These are phyloP conservation scores for Chrysopilus asiliformis DNA, from an alignment of 2,888 invertebrate genomes.

Conservation along the genomic window DNA sequence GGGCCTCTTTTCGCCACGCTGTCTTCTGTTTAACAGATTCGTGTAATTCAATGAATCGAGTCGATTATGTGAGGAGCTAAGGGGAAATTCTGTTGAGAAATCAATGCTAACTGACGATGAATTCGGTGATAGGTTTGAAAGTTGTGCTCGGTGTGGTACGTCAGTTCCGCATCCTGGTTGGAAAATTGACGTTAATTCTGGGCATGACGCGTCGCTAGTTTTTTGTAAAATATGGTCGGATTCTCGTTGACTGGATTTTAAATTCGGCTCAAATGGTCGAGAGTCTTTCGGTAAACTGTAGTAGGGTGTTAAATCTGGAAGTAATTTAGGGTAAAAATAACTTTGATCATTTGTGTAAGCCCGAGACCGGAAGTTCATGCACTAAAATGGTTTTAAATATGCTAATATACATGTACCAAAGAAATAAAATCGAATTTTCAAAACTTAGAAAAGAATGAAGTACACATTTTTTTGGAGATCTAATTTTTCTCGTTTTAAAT, in stretches of 20 bases:
- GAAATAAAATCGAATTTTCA: too few relatives aligned
- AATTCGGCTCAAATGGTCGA: conserved; percentile 7
- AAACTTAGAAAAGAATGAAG: too few relatives aligned
- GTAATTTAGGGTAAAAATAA: too few relatives aligned
- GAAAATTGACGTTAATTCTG: conserved; percentile 6
- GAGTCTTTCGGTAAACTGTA: conserved; percentile 21
- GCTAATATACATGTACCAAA: too few relatives aligned
- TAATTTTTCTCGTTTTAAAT: too few relatives aligned
- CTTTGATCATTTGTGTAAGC: not conserved
- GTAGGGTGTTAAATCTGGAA: conserved; percentile 21
- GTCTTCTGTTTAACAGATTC: conserved; percentile 37
- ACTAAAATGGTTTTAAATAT: not conserved
- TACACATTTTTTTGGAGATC: too few relatives aligned
- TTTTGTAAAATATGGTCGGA: not conserved
- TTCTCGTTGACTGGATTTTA: conserved; percentile 1
- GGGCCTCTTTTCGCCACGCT: conserved; percentile 70
- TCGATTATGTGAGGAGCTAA: conserved; percentile 22
- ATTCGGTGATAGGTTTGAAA: conserved; percentile 9
- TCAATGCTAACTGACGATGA: conserved; percentile 6
- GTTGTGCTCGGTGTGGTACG: conserved; percentile 2
- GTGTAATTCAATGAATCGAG: conserved; percentile 28
- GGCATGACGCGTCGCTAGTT: conserved; percentile 1
- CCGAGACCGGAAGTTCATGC: not conserved
- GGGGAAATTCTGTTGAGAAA: conserved; percentile 9
- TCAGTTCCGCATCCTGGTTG: conserved; percentile 2